Evolutionary conservation across 2,797 vertebrate genomes (phyloP).

Genomic region (Eulemur coronatus): DNA sequence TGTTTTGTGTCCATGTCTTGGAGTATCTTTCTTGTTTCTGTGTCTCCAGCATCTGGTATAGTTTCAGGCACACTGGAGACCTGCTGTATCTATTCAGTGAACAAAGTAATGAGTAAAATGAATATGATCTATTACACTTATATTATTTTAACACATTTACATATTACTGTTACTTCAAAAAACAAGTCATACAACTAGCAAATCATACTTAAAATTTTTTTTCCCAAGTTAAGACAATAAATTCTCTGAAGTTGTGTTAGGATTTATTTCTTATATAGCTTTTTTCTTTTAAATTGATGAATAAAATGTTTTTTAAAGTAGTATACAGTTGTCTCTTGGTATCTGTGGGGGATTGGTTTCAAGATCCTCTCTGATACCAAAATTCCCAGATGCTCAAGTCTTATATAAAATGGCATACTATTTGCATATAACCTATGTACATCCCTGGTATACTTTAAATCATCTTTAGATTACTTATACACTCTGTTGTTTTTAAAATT

Average conservation of each 20-base stretch:
- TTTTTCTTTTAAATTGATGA: slow-evolving; percentile 49
- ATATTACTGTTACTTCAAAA: slow-evolving; percentile 3
- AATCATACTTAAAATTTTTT: not conserved
- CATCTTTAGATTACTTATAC: not conserved
- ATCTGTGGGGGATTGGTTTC: not conserved
- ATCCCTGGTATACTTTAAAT: not conserved
- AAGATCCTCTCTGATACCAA: not conserved
- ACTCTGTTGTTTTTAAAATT: not conserved
- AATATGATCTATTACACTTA: not conserved
- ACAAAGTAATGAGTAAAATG: slow-evolving; percentile 39
- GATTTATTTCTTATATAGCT: slow-evolving; percentile 28
- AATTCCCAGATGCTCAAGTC: not conserved
- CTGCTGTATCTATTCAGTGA: slow-evolving; percentile 20
- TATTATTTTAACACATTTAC: slow-evolving; percentile 14
- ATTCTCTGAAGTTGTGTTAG: not conserved
- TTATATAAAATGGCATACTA: not conserved
- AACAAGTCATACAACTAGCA: slow-evolving; percentile 3
- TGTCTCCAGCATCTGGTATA: not conserved
- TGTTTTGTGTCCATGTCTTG: not conserved
- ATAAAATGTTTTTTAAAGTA: not conserved
- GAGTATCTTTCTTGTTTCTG: not conserved
- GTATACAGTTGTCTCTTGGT: not conserved
- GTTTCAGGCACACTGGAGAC: not conserved
- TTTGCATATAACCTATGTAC: not conserved
- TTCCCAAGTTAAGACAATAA: slow-evolving; percentile 21